phyloP scores from a whole-genome alignment of 2,888 invertebrate genomes.

The Timema podura region DNA sequence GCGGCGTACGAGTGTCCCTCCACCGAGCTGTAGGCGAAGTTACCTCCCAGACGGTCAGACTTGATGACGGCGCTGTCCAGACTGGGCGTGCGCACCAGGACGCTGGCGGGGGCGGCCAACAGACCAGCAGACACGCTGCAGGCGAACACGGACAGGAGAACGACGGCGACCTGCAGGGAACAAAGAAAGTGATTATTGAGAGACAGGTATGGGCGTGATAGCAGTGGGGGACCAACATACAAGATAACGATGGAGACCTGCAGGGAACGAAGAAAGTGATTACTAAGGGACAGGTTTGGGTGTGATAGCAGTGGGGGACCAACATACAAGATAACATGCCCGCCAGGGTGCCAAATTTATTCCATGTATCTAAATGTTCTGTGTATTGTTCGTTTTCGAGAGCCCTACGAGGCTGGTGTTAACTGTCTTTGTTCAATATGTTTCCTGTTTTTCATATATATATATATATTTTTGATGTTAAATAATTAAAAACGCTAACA shows the following conservation, averaged over 20 bases:
- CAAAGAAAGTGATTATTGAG: too few species aligned
- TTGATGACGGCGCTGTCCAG: constrained; percentile 42
- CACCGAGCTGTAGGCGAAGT: constrained; percentile 42
- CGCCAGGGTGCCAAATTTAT: too few species aligned
- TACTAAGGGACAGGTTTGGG: neutral
- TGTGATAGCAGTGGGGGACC: constrained; percentile 31
- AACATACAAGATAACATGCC: constrained; percentile 14
- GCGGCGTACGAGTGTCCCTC: constrained; percentile 41
- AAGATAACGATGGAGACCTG: constrained; percentile 23
- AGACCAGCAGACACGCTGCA: constrained; percentile 33
- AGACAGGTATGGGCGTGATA: constrained; percentile 24
- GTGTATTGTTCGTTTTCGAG: too few species aligned
- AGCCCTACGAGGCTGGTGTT: too few species aligned
- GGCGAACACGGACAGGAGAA: constrained; percentile 20
- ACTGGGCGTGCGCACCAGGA: constrained; percentile 38
- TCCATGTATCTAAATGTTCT: too few species aligned
- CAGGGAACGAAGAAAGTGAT: too few species aligned
- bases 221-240: constrained; percentile 25
- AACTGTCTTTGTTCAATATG: too few species aligned
- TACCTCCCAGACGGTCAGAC: constrained; percentile 41
- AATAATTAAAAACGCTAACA: too few species aligned
- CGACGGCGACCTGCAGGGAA: constrained; percentile 21
- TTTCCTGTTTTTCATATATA: too few species aligned
- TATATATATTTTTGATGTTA: too few species aligned
- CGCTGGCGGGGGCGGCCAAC: constrained; percentile 31